These are phyloP conservation scores for Malurus elegans DNA, from an alignment of 2,113 vertebrate species.

Conservation along the genomic window DNA sequence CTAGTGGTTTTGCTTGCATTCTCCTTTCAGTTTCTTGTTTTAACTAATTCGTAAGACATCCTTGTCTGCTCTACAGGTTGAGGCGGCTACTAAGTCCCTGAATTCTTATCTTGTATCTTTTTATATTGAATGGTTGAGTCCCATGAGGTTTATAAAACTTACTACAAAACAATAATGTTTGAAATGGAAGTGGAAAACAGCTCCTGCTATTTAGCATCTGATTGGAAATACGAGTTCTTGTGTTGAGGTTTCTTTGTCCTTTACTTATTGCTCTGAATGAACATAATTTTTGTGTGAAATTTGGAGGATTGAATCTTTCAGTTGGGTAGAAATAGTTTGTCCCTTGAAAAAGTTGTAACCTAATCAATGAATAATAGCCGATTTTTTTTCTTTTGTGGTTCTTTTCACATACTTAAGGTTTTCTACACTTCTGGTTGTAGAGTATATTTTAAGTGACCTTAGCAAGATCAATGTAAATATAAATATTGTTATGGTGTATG, in stretches of 20 bases:
- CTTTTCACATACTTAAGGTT: not conserved
- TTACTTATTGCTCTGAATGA: not conserved
- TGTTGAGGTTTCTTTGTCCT: not conserved
- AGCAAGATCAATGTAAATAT: not conserved
- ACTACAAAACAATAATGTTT: not conserved
- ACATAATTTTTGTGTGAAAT: not conserved
- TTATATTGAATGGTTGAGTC: not conserved
- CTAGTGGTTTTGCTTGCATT: slow-evolving; percentile 5
- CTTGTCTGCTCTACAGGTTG: not conserved
- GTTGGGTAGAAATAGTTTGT: not conserved
- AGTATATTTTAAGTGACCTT: not conserved
- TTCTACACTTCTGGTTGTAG: not conserved
- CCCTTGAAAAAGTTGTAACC: not conserved
- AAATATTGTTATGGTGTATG: not conserved
- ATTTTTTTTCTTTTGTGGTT: not conserved
- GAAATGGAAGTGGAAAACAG: not conserved
- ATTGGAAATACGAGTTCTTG: not conserved
- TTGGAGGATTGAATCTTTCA: not conserved
- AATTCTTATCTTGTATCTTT: not conserved
- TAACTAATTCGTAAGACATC: not conserved
- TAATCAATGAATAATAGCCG: not conserved
- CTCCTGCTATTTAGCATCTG: not conserved
- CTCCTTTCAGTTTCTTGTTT: not conserved
- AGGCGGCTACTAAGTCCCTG: not conserved
- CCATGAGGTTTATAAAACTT: not conserved